Base-by-base conservation (phyloP, 1,140 invertebrate species). In the Drosophila melanica region DNA sequence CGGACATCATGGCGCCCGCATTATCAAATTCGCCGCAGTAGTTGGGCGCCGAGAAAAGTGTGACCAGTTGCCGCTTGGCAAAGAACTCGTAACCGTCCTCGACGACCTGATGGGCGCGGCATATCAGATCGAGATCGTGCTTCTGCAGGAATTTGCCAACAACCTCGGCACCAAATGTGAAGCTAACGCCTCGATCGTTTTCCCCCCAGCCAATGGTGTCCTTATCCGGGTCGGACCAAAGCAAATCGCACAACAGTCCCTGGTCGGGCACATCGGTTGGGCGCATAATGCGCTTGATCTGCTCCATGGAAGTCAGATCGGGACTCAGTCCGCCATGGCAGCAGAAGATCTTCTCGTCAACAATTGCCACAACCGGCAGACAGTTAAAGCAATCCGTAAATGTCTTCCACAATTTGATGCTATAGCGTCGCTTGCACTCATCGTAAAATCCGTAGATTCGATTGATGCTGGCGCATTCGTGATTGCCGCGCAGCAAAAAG, bases 41-140 rank as follows among this genome's bases (percentile, higher is more conserved):
- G 93, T 99, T 99, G 14, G 98, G 98, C n/a, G 98, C 97, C 5
- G 96, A 97, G 85, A 99, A 99, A 10, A 99, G 93, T 8, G 98
- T 99, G 27, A 99, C 99, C 66, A 99, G 93, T 90, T 99, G 98
- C 77, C 98, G 94, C 93, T 99, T 99, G 5, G 98, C 98, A 92
- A 99, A 99, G 92, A 99, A 99, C 93, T 99, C 98, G 92, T 99
- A 99, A 3, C 98, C 98, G 93, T 99, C 98, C 93, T 99, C 98
- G 4, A 99, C 98, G 9, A 99, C 98, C 94, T 99, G 98, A 94
- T 99, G 98, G 47, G 98, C 98, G 79, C 98, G 95, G 91, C 98
- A 98, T 90, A 99, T 98, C 66, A 99, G 93, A 93, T 99, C 98
- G 92, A 98, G 96, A 90, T 98, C 97, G 93, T 99, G 98, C 92